Conservation (phyloP, 2,797 vertebrate genomes). For the Menidia menidia region DNA sequence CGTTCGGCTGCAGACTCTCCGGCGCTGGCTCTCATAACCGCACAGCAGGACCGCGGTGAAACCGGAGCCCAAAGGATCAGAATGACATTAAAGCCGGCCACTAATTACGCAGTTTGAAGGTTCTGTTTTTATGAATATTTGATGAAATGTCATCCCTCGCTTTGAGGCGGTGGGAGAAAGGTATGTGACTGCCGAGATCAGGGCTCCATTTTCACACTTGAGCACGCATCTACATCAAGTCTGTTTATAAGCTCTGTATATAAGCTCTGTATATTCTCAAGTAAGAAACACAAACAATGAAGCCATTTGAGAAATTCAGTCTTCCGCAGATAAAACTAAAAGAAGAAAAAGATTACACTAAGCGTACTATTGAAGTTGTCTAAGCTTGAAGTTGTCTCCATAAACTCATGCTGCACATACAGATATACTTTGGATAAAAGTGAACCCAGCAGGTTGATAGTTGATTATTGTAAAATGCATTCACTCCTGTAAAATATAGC, state of each 20-base stretch:
- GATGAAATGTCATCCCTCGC: conserved; percentile 84
- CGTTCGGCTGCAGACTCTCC: conserved; percentile 50
- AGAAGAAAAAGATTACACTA: background rate
- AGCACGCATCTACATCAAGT: background rate
- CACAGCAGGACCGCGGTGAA: conserved; percentile 55
- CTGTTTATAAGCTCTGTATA: background rate
- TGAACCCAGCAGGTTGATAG: no score
- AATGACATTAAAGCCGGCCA: conserved; percentile 73
- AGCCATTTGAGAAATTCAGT: no score
- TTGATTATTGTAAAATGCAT: no score
- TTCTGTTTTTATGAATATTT: conserved; percentile 90
- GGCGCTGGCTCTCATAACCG: conserved; percentile 51
- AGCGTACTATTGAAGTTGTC: background rate
- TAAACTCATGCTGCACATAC: no score
- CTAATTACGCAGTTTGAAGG: conserved; percentile 84
- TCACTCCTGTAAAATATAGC: no score
- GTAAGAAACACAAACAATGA: no score
- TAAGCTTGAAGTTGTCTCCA: no score
- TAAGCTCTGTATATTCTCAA: no score
- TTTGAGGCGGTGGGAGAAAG: conserved; percentile 35
- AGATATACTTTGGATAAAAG: no score
- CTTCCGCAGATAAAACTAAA: background rate
- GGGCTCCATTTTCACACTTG: conserved; percentile 27
- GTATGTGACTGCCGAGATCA: conserved; percentile 2
- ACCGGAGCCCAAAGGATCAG: conserved; percentile 69